phyloP scores from a whole-genome alignment of 2,888 invertebrate species.

The Torymus tubicola region DNA sequence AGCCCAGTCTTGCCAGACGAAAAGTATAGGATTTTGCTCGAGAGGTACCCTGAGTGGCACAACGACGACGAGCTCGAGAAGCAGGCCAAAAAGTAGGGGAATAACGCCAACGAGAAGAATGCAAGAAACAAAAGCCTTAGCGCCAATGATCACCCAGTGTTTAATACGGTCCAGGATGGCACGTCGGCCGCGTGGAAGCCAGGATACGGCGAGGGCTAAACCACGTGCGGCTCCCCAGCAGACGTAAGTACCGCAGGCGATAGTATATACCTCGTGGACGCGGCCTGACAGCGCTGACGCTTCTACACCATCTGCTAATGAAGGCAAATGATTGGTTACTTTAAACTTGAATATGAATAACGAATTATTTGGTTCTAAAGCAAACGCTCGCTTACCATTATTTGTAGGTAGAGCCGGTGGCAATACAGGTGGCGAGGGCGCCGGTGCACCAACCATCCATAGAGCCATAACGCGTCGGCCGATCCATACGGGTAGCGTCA shows the following conservation, averaged over 20 bases:
- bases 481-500: constrained; percentile 93
- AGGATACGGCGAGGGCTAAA: constrained; percentile 87
- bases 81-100: constrained; percentile 92
- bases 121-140: constrained; percentile 86
- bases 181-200: constrained; percentile 92
- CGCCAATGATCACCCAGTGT: constrained; percentile 85
- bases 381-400: constrained; percentile 64
- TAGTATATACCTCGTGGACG: constrained; percentile 97
- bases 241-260: constrained; percentile 94
- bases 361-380: too few species aligned
- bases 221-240: constrained; percentile 95
- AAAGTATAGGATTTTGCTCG: constrained; percentile 92
- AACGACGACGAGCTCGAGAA: constrained; percentile 93
- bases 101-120: constrained; percentile 91
- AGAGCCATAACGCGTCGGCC: constrained; percentile 92
- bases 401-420: constrained; percentile 63
- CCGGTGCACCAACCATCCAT: constrained; percentile 84
- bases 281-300: constrained; percentile 69
- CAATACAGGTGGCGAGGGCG: constrained; percentile 72
- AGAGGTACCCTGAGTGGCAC: constrained; percentile 95
- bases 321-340: not conserved
- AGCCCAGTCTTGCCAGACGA: constrained; percentile 98
- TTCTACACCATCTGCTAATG: constrained; percentile 46
- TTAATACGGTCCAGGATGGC: constrained; percentile 84
- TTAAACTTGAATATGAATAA: too few species aligned